A percentile compares a stretch with the other conserved stretches of the same genome.
phyloP scores from a whole-genome alignment of 2,888 invertebrate species.

The Oxyscelio sp. region DNA sequence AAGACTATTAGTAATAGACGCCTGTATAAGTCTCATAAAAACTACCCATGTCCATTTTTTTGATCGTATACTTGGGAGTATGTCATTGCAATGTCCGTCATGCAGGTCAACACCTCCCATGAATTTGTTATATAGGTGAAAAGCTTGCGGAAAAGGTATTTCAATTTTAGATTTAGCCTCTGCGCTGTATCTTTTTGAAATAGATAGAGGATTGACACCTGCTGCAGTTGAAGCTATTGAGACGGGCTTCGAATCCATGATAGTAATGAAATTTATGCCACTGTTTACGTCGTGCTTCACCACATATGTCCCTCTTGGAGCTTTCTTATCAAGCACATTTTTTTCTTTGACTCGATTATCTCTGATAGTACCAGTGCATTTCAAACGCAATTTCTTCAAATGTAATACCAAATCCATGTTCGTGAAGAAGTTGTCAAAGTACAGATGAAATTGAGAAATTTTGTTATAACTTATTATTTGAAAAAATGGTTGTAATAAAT shows the following conservation, averaged over 20 bases:
- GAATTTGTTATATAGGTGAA: slow-evolving; percentile 20
- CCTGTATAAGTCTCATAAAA: too few species aligned
- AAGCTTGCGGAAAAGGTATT: slow-evolving; percentile 40
- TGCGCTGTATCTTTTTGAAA: slow-evolving; percentile 54
- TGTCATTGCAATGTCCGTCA: too few species aligned
- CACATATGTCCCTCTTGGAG: slow-evolving; percentile 50
- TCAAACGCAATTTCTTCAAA: slow-evolving; percentile 62
- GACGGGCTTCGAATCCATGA: slow-evolving; percentile 71
- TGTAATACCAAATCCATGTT: slow-evolving; percentile 64
- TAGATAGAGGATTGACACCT: slow-evolving; percentile 61
- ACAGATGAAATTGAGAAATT: slow-evolving; percentile 51
- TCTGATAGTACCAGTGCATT: slow-evolving; percentile 63
- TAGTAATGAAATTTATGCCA: slow-evolving; percentile 69
- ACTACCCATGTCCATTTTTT: too few species aligned
- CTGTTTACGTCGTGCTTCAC: slow-evolving; percentile 70
- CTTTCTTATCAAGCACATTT: slow-evolving; percentile 65
- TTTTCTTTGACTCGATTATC: slow-evolving; percentile 55
- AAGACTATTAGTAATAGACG: too few species aligned
- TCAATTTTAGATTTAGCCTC: slow-evolving; percentile 46
- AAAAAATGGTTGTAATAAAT: slow-evolving; percentile 58
- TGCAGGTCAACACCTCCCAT: slow-evolving; percentile 21
- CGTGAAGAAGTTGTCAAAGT: slow-evolving; percentile 67
- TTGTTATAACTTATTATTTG: slow-evolving; percentile 31
- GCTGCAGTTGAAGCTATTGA: slow-evolving; percentile 69
- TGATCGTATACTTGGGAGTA: too few species aligned